Base-by-base conservation (phyloP, 2,797 vertebrate species). In the Chelon auratus region DNA sequence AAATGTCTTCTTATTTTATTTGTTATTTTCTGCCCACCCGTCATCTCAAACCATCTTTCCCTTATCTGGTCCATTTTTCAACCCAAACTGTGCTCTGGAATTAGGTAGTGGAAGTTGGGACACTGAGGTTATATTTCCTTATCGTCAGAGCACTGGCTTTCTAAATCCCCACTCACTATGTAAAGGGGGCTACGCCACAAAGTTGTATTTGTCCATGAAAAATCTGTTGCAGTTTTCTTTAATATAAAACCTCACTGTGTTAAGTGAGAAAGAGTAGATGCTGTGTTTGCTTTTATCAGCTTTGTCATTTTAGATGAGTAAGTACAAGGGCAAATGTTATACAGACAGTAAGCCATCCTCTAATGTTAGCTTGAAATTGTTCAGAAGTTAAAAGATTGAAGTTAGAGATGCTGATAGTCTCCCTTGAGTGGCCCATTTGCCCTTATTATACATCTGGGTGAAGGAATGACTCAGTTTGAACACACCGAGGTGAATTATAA, bases 231-330 rank as follows among this genome's bases (percentile, higher is more conserved):
- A 18, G 62, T 62, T 51, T 48, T 64, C 40, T 54, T 59, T 67
- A 39, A 65, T 72, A 80, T 77, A 77, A 84, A 86, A 78, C 60
- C 58, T 78, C 36, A 33, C 54, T 78, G 24, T 57, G 42, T 69
- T 50, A 39, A 55, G 40, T 72, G 72, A 66, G 68, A 73, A 68
- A 55, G n/a, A 58, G 36, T 62, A 84, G 26, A 59, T 54, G 37
- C 26, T 79, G 51, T 83, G 60, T 78, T 83, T 80, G 72, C 51
- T 81, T 90, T 83, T 80, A 75, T 82, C 61, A 42, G 7, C 52
- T 60, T 72, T 80, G 65, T 72, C 50, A 57, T 81, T 81, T 83
- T 70, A 69, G 43, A 66, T 58, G 12, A 52, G 36, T 71, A 40
- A 50, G 75, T 68, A 62, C 17, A 63, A 42, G 30, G 47, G 30